These are phyloP conservation scores for Actinernus sp. DNA, from an alignment of 92 coral and sea anemone genomes.

Conservation along the genomic window DNA sequence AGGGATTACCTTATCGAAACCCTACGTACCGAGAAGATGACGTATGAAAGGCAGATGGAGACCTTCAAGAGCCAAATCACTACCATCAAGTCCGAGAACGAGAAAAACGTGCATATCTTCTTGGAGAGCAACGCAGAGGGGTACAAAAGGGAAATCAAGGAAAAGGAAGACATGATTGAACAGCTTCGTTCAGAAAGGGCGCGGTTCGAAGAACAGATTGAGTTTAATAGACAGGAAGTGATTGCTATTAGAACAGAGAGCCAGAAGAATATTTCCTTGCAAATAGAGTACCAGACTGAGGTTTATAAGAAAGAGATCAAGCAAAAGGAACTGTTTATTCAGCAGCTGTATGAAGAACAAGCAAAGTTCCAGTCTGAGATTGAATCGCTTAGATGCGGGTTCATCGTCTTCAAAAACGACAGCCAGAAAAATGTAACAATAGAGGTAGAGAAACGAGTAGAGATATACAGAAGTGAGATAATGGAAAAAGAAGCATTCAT, in stretches of 20 bases:
- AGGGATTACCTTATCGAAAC: background rate
- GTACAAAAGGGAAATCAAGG: background rate
- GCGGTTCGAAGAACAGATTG: background rate
- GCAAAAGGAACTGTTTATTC: background rate
- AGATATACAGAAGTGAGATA: background rate
- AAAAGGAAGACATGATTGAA: background rate
- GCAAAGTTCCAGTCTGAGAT: background rate
- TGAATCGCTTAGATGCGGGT: background rate
- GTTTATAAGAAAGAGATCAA: background rate
- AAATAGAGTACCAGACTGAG: background rate
- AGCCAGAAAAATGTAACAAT: background rate
- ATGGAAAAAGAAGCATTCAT: background rate
- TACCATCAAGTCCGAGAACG: background rate
- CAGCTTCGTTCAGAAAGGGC: background rate
- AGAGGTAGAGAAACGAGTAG: conserved; percentile 4
- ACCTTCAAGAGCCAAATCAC: background rate
- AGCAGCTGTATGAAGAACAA: background rate
- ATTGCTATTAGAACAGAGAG: background rate
- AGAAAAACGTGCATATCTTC: background rate
- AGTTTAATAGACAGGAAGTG: background rate
- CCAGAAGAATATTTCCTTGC: background rate
- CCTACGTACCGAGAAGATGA: background rate
- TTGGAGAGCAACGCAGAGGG: background rate
- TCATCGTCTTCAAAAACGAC: background rate
- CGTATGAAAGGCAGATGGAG: background rate